phyloP scores from a whole-genome alignment of 2,113 vertebrate species.

The Xiphophorus couchianus region DNA sequence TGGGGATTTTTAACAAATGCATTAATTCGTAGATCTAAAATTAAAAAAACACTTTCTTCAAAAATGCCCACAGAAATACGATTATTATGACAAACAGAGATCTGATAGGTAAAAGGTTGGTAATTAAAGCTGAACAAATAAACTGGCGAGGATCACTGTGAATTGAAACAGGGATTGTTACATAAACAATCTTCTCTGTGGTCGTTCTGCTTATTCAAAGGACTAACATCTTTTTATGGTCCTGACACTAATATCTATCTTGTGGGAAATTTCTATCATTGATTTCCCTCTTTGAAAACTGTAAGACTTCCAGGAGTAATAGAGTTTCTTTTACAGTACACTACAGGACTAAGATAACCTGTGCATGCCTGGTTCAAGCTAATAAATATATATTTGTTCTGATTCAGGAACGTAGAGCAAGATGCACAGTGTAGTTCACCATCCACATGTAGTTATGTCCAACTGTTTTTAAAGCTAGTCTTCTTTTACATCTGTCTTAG shows the following conservation, averaged over 20 bases:
- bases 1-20: neutral
- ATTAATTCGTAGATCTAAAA: neutral
- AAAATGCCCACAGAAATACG: constrained; percentile 13
- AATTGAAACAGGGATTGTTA: constrained; percentile 30
- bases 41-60: neutral
- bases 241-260: constrained; percentile 22
- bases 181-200: constrained; percentile 32
- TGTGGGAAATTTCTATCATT: too few relatives aligned
- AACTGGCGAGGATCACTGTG: constrained; percentile 31
- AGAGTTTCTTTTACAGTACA: too few relatives aligned
- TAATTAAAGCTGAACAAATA: constrained; percentile 56
- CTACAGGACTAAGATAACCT: too few relatives aligned
- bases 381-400: too few relatives aligned
- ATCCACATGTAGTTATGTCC: too few relatives aligned
- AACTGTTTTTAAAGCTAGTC: too few relatives aligned
- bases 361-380: too few relatives aligned
- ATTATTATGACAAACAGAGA: constrained; percentile 31
- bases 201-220: constrained; percentile 16
- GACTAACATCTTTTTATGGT: constrained; percentile 7
- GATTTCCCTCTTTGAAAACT: too few relatives aligned
- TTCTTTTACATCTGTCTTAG: too few relatives aligned
- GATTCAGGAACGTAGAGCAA: too few relatives aligned
- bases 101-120: constrained; percentile 41
- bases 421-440: too few relatives aligned
- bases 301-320: too few relatives aligned